A percentile compares a stretch with the other conserved stretches of the same genome.
phyloP scores from a whole-genome alignment of 2,113 vertebrate genomes.

The Columba janthina region DNA sequence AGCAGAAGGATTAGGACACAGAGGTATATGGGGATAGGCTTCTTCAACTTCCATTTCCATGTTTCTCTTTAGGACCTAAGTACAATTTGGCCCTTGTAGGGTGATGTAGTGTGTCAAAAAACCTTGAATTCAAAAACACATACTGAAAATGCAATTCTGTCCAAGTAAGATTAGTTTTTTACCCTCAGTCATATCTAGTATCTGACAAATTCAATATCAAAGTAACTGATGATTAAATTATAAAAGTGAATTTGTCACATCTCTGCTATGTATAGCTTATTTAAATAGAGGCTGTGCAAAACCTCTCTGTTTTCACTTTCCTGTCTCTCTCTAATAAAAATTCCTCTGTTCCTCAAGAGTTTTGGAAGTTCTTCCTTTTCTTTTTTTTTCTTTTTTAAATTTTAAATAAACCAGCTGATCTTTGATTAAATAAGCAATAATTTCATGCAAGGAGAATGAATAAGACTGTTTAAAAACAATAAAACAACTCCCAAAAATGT shows the following conservation, averaged over 20 bases:
- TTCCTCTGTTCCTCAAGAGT: neutral
- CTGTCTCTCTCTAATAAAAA: neutral
- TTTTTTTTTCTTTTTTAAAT: neutral
- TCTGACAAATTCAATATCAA: neutral
- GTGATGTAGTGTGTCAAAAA: neutral
- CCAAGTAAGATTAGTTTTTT: neutral
- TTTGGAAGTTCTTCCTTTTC: neutral
- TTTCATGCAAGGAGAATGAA: neutral
- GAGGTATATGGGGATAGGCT: neutral
- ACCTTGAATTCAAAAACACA: neutral
- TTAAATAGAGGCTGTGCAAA: neutral
- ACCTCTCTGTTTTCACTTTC: neutral
- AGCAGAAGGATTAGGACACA: neutral
- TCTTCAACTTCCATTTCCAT: neutral
- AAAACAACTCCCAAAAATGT: slow-evolving; percentile 2
- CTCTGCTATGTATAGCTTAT: neutral
- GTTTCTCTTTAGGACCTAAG: neutral
- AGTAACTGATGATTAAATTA: neutral
- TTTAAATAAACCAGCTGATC: neutral
- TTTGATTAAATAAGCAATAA: slow-evolving; percentile 19
- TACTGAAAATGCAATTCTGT: neutral
- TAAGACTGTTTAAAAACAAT: neutral
- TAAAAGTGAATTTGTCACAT: neutral
- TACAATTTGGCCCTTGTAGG: neutral
- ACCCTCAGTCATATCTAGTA: neutral